Conservation (phyloP, 2,888 invertebrate species). For the Neoascia interrupta region DNA sequence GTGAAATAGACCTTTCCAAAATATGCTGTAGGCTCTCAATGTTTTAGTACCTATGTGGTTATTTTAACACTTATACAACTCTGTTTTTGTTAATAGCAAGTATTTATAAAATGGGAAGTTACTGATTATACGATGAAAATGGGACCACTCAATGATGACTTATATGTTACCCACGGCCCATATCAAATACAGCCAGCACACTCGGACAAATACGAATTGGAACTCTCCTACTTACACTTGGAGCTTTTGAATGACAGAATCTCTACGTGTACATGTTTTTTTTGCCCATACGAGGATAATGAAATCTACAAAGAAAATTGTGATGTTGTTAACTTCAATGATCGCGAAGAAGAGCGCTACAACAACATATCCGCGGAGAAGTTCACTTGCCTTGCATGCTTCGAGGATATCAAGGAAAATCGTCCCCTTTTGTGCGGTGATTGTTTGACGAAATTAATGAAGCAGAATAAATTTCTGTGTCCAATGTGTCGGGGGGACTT, state of each 20-base stretch:
- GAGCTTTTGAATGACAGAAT: conserved; percentile 4
- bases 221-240: conserved; percentile 2
- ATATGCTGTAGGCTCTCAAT: no score
- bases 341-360: not conserved
- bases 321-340: not conserved
- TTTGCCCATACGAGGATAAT: not conserved
- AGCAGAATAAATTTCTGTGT: conserved; percentile 50
- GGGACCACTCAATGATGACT: conserved; percentile 48
- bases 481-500: conserved; percentile 69
- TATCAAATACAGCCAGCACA: conserved; percentile 2
- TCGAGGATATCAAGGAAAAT: conserved; percentile 69
- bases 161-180: no score
- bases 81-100: no score
- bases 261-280: no score
- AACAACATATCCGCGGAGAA: no score
- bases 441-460: conserved; percentile 49
- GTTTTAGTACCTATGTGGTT: no score
- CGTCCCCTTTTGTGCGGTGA: conserved; percentile 66
- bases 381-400: conserved; percentile 69
- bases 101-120: no score
- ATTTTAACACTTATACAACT: no score
- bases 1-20: no score
- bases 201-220: conserved; percentile 17
- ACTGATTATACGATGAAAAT: conserved; percentile 67
- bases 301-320: not conserved